Base-by-base conservation (phyloP, 2,113 vertebrate genomes). In the Indri indri region DNA sequence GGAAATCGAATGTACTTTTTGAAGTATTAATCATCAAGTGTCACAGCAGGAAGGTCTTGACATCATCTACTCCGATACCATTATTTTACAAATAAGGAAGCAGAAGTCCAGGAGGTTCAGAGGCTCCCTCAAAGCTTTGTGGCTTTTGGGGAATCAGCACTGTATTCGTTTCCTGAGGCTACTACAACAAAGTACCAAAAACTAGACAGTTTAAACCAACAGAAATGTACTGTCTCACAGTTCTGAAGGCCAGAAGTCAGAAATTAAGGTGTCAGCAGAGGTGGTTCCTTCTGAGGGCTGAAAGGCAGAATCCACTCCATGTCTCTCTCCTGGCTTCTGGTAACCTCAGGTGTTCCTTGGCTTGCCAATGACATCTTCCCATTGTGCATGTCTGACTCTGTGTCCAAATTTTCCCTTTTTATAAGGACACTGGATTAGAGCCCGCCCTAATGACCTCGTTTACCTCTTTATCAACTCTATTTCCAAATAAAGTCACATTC, bases 11-110 rank as follows among this genome's bases (percentile, higher is more conserved):
- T 42, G 63, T 5, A 88, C 32, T 94, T 94, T 85, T 88, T 84
- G 81, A 97, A 85, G 45, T 42, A 54, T 96, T 96, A 97, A 79
- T 98, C 97, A 97, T 73, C 92, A 70, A 84, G 45, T 77, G 82
- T 93, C 92, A 97, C 16, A 88, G 66, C 27, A 47, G 42, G 89
- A 94, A 91, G 83, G 83, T 94, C 42, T 74, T 88, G 82, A 94
- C 73, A 95, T 96, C 73, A 95, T 84, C 50, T 83, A 94, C 63
- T 65, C 86, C n/a, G 74, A 83, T 42, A 73, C 40, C 59, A 25
- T 61, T 82, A 42, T 16, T 94, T 97, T 50, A 86, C 79, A 94
- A 96, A 94, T 91, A 79, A 89, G 79, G 83, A 97, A 97, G 88
- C 86, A 95, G 86, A 96, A 89, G 83, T 88, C 25, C 8, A 92